Conservation (phyloP, 2,113 vertebrate genomes). For the Dipodomys merriami region DNA sequence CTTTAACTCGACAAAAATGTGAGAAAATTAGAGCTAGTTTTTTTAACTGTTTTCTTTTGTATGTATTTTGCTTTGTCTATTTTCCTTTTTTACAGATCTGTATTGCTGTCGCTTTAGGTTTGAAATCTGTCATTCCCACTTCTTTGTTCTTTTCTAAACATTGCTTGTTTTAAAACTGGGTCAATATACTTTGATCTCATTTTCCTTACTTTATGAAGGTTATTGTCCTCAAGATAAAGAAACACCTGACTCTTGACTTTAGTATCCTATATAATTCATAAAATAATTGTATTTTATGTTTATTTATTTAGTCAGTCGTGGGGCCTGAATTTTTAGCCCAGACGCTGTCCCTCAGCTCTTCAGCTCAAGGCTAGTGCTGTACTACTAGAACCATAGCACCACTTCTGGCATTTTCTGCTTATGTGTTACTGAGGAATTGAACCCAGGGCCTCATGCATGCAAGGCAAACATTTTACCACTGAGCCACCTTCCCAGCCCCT, state of each 20-base stretch:
- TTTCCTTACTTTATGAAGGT: conserved; percentile 49
- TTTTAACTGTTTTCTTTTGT: conserved; percentile 63
- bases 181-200: conserved; percentile 58
- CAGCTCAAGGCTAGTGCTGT: no score
- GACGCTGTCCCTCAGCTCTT: no score
- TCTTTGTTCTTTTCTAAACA: conserved; percentile 48
- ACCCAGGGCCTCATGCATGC: no score
- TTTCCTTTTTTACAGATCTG: conserved; percentile 55
- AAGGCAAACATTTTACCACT: no score
- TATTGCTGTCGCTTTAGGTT: conserved; percentile 55
- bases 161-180: conserved; percentile 63
- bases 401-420: no score
- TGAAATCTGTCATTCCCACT: conserved; percentile 10
- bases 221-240: conserved; percentile 46
- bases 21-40: conserved; percentile 70
- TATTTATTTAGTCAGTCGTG: no score
- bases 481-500: no score
- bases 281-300: no score
- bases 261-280: neutral
- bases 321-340: no score
- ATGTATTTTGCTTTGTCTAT: conserved; percentile 67
- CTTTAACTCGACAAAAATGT: conserved; percentile 64
- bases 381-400: no score
- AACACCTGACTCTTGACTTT: neutral
- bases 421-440: no score